These are phyloP conservation scores for Mixornis gularis DNA, from an alignment of 2,113 vertebrate genomes.

Conservation along the genomic window DNA sequence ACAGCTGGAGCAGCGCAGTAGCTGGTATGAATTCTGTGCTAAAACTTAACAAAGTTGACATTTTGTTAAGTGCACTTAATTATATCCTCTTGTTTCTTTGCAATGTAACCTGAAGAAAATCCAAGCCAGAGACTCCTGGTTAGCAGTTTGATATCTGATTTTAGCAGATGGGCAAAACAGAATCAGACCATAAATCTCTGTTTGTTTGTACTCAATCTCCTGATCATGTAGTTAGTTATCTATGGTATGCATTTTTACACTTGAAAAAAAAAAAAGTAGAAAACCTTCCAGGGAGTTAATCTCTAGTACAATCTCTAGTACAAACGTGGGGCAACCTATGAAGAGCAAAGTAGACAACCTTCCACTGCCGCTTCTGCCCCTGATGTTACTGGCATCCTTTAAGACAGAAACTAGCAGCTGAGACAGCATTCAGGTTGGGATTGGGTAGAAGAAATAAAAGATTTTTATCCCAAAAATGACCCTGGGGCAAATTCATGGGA, in stretches of 20 bases:
- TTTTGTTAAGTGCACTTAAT: background rate
- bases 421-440: background rate
- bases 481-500: background rate
- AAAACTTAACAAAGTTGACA: background rate
- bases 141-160: background rate
- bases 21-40: background rate
- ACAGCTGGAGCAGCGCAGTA: background rate
- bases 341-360: background rate
- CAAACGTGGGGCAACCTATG: fast-evolving
- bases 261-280: background rate
- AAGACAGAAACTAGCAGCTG: background rate
- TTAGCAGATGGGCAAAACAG: background rate
- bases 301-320: background rate
- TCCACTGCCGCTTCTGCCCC: background rate
- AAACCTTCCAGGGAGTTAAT: background rate
- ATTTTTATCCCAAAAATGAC: background rate
- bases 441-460: background rate
- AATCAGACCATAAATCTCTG: background rate
- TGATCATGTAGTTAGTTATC: background rate
- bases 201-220: background rate
- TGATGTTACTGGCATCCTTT: background rate
- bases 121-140: background rate
- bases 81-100: background rate
- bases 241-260: background rate
- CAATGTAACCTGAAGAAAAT: background rate